Percentiles rank a stretch among this genome's conserved stretches.
Evolutionary conservation across 2,113 vertebrate genomes (phyloP).

Genomic region (Copsychus sechellarum): DNA sequence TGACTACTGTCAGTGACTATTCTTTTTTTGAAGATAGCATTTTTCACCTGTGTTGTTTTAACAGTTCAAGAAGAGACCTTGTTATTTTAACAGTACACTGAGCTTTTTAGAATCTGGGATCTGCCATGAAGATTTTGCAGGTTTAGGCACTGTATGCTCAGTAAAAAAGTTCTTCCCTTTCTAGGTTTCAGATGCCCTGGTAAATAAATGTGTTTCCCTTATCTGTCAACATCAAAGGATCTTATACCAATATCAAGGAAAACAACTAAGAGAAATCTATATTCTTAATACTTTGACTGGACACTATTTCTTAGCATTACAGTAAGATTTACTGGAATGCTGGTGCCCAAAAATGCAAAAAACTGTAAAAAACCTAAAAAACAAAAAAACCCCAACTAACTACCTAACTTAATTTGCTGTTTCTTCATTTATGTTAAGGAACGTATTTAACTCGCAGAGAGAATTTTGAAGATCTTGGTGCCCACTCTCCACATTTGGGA

Average conservation of each 20-base stretch:
- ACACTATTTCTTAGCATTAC: not conserved
- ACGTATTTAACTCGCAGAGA: not conserved
- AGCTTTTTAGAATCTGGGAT: not conserved
- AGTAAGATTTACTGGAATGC: not conserved
- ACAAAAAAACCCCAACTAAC: not conserved
- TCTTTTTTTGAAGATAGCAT: not conserved
- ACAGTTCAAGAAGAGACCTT: not conserved
- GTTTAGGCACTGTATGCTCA: not conserved
- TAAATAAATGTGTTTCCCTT: not conserved
- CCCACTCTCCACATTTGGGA: not conserved
- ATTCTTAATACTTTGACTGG: not conserved
- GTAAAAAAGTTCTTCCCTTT: not conserved
- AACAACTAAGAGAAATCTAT: not conserved
- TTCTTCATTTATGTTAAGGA: not conserved
- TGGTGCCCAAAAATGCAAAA: not conserved
- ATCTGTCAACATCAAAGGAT: not conserved
- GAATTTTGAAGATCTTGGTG: not conserved
- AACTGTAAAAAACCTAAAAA: not conserved
- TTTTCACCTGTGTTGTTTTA: not conserved
- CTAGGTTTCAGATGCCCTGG: not conserved
- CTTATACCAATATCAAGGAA: not conserved
- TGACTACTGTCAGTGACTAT: not conserved
- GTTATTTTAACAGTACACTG: not conserved
- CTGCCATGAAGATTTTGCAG: not conserved
- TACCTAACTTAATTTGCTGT: not conserved